phyloP scores from a whole-genome alignment of 1,140 invertebrate species.

The Ctenoplectra terminalis region DNA sequence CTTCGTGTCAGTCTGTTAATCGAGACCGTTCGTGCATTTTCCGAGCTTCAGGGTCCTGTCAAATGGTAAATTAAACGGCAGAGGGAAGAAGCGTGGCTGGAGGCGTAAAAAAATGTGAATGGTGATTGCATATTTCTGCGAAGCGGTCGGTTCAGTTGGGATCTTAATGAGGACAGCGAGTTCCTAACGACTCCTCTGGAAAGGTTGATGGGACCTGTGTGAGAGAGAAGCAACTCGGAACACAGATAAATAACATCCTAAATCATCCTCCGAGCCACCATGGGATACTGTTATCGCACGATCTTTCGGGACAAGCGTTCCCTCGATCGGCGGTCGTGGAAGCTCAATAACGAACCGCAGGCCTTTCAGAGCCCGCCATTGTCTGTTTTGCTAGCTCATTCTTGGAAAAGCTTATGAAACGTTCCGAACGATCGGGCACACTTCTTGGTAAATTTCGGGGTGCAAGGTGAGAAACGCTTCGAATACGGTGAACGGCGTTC shows the following conservation, averaged over 20 bases:
- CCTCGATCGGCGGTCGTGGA: neutral
- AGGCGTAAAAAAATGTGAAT: neutral
- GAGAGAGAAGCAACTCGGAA: neutral
- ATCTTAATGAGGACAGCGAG: slow-evolving; percentile 43
- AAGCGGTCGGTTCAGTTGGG: slow-evolving; percentile 27
- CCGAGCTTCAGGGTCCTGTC: too few relatives aligned
- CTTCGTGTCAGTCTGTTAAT: neutral
- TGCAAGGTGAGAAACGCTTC: slow-evolving; percentile 12
- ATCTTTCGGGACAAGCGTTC: slow-evolving; percentile 29
- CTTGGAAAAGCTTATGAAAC: slow-evolving; percentile 10
- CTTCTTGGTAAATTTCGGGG: neutral
- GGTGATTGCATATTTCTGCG: neutral
- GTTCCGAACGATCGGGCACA: neutral
- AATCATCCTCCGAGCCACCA: slow-evolving; percentile 40
- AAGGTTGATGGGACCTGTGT: slow-evolving; percentile 18
- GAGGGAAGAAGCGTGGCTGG: neutral
- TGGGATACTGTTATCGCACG: slow-evolving; percentile 41
- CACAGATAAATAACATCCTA: slow-evolving; percentile 51
- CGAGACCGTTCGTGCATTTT: too few relatives aligned
- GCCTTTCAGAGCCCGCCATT: neutral
- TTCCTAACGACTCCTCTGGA: neutral
- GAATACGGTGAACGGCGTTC: slow-evolving; percentile 4
- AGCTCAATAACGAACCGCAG: neutral
- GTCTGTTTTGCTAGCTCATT: neutral
- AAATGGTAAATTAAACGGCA: slow-evolving; percentile 25